These are phyloP conservation scores for Mugil cephalus DNA, from an alignment of 2,113 vertebrate genomes.

Conservation along the genomic window DNA sequence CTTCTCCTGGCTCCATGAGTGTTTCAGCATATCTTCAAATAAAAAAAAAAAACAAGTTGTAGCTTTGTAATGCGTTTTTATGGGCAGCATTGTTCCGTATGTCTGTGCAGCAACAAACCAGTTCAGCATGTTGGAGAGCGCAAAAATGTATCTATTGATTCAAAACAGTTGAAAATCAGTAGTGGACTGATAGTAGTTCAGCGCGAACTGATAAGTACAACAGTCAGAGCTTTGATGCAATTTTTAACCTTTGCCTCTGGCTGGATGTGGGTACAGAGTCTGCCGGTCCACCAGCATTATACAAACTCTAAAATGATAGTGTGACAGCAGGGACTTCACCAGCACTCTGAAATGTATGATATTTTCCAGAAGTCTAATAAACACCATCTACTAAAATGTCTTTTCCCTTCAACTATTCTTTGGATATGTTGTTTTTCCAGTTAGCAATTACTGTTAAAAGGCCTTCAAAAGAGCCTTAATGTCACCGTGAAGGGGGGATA, in stretches of 20 bases:
- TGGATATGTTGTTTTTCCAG: background rate
- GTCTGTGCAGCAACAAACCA: slow-evolving; percentile 20
- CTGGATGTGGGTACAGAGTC: background rate
- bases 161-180: slow-evolving; percentile 38
- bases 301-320: background rate
- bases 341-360: background rate
- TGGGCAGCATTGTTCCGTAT: background rate
- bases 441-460: background rate
- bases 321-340: slow-evolving; percentile 10
- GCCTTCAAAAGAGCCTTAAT: background rate
- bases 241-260: slow-evolving; percentile 43
- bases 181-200: background rate
- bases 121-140: slow-evolving; percentile 38
- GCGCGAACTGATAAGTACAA: slow-evolving; percentile 19
- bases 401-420: background rate
- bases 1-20: background rate
- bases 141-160: slow-evolving; percentile 60
- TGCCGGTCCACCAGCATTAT: slow-evolving; percentile 14
- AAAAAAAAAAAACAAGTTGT: too few species aligned
- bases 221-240: background rate
- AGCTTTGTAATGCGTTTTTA: slow-evolving; percentile 17
- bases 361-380: background rate
- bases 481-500: background rate
- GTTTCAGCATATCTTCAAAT: too few species aligned
- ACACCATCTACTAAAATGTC: too few species aligned